Evolutionary conservation across 2,888 invertebrate species (phyloP).

Genomic region (Drosophila stalkeri): DNA sequence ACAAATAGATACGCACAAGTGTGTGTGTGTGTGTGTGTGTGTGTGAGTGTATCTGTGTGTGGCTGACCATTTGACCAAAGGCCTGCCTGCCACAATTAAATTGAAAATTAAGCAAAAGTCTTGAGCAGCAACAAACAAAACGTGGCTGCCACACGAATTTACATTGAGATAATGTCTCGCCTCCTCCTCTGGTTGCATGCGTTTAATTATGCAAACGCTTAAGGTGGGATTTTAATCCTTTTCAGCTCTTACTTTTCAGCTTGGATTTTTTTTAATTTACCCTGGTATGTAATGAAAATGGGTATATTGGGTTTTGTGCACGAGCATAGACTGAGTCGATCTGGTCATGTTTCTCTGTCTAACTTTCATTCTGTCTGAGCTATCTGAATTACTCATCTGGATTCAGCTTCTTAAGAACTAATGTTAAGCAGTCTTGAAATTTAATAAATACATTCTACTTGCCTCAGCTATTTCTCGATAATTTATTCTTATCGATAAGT

Average conservation of each 20-base stretch:
- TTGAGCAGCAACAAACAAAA: constrained; percentile 72
- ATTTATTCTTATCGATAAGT: neutral
- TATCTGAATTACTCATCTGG: too few species aligned
- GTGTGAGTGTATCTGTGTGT: neutral
- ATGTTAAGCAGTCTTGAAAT: too few species aligned
- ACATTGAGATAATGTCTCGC: constrained; percentile 12
- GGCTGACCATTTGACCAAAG: constrained; percentile 59
- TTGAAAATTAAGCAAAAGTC: constrained; percentile 74
- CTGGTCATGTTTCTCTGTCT: neutral
- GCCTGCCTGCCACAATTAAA: constrained; percentile 61
- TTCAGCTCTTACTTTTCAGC: constrained; percentile 34
- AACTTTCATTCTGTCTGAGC: neutral
- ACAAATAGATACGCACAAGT: constrained; percentile 23
- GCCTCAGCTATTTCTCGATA: neutral
- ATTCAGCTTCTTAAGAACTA: too few species aligned
- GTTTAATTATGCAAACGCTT: constrained; percentile 74
- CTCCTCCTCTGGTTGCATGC: neutral
- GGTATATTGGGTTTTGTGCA: neutral
- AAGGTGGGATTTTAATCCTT: constrained; percentile 78
- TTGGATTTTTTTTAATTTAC: neutral
- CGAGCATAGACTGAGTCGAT: neutral
- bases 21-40: constrained; percentile 10
- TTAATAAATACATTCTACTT: too few species aligned
- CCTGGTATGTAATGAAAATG: neutral
- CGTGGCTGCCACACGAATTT: constrained; percentile 40